A percentile compares a stretch with the other conserved stretches of the same genome.
phyloP scores from a whole-genome alignment of 2,888 invertebrate species.

The Ischnus inquisitorius region DNA sequence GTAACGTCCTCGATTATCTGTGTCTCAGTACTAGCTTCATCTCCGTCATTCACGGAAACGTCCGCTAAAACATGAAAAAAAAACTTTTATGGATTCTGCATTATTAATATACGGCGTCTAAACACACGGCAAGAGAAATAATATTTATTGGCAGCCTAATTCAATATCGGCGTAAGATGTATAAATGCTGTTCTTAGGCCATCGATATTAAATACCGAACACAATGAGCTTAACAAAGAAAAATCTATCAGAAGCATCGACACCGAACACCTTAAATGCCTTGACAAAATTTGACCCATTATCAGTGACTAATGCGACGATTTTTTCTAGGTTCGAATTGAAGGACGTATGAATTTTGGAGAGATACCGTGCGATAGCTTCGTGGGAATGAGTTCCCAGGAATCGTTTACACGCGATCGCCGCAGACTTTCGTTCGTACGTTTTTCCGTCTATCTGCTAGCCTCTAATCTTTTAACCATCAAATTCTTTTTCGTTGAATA shows the following conservation, averaged over 20 bases:
- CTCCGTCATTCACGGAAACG: neutral
- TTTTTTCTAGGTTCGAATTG: slow-evolving; percentile 26
- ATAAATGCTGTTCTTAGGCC: neutral
- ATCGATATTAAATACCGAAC: neutral
- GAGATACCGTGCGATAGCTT: slow-evolving; percentile 42
- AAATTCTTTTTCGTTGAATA: no score
- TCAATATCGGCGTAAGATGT: neutral
- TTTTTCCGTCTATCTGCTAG: slow-evolving; percentile 28
- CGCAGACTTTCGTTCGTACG: slow-evolving; percentile 46
- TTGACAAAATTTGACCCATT: slow-evolving; percentile 55
- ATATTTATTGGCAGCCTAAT: neutral
- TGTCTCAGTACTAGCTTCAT: neutral
- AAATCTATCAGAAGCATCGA: neutral
- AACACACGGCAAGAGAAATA: neutral
- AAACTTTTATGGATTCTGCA: neutral
- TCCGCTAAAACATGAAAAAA: neutral
- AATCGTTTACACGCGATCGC: slow-evolving; percentile 62
- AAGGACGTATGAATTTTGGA: slow-evolving; percentile 52
- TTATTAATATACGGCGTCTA: neutral
- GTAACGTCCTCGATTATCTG: neutral
- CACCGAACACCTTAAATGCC: slow-evolving; percentile 43
- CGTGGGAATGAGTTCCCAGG: slow-evolving; percentile 52
- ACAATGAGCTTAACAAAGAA: neutral
- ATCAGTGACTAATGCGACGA: slow-evolving; percentile 42
- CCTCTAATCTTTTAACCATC: no score